These are phyloP conservation scores for Girardinichthys multiradiatus DNA, from an alignment of 2,113 vertebrate genomes.

Conservation along the genomic window DNA sequence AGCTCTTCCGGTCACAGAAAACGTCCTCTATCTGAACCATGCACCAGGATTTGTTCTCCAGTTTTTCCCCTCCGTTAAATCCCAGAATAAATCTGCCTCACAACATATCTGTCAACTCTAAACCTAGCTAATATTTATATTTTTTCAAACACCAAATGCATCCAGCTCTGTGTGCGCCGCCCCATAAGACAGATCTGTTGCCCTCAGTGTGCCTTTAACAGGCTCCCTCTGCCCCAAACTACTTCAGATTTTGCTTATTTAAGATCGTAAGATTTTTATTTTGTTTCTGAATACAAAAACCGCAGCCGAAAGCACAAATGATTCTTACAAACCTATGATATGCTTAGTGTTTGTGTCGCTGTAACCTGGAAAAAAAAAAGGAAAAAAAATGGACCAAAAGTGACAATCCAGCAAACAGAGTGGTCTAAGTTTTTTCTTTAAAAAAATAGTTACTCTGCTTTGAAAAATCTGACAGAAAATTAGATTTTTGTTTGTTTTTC, in stretches of 20 bases:
- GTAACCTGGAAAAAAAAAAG: too few relatives aligned
- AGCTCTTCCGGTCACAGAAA: conserved; percentile 30
- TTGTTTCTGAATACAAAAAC: conserved; percentile 9
- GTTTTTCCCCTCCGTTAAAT: conserved; percentile 4
- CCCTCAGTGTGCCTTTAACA: background rate
- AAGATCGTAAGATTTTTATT: conserved; percentile 10
- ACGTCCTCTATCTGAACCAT: background rate
- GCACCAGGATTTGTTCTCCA: background rate
- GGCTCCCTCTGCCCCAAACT: background rate
- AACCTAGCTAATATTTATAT: background rate
- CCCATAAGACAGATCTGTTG: conserved; percentile 8
- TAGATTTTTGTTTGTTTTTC: background rate
- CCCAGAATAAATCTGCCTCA: background rate
- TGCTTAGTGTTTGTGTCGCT: background rate
- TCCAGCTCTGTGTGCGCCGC: background rate
- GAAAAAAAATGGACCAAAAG: background rate
- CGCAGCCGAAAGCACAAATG: background rate
- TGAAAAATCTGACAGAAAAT: background rate
- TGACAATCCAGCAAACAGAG: background rate
- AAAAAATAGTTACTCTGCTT: background rate
- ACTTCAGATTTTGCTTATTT: conserved; percentile 11
- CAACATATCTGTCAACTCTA: conserved; percentile 29
- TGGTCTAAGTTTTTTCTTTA: background rate
- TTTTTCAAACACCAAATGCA: background rate
- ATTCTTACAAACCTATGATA: background rate